A percentile compares a stretch with the other conserved stretches of the same genome.
Conservation (phyloP, 2,113 vertebrate genomes). For the Orientallactaga bullata region DNA sequence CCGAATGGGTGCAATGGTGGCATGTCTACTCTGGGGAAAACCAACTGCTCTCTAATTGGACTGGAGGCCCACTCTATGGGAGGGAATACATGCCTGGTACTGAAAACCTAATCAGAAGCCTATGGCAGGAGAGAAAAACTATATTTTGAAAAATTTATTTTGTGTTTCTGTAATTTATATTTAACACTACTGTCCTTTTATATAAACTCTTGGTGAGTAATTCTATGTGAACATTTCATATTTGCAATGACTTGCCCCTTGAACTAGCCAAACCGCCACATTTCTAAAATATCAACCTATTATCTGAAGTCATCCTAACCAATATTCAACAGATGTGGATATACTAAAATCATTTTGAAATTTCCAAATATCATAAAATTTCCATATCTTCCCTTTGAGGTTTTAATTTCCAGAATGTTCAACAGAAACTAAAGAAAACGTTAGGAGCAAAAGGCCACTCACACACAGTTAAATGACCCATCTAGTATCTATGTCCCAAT, state of each 20-base stretch:
- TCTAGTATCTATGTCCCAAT: neutral
- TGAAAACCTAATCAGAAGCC: no score
- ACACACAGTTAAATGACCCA: neutral
- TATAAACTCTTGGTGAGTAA: neutral
- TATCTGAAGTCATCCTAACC: neutral
- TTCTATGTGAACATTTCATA: neutral
- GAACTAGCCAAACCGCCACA: neutral
- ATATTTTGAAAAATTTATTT: neutral
- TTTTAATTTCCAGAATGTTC: neutral
- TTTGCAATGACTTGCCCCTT: neutral
- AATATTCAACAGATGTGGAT: neutral
- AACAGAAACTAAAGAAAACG: neutral
- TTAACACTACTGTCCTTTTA: neutral
- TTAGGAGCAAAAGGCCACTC: neutral
- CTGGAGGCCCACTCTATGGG: no score
- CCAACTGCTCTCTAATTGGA: no score
- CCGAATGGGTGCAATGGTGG: no score
- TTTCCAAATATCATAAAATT: neutral
- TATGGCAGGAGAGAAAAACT: no score
- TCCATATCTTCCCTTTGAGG: neutral
- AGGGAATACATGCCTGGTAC: no score
- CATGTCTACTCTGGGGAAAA: no score
- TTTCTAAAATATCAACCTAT: conserved; percentile 15
- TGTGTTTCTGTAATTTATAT: neutral
- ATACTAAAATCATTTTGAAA: neutral